Percentiles rank a stretch among this genome's conserved stretches.
phyloP scores from a whole-genome alignment of 2,888 invertebrate species.

The Gortyna flavago region DNA sequence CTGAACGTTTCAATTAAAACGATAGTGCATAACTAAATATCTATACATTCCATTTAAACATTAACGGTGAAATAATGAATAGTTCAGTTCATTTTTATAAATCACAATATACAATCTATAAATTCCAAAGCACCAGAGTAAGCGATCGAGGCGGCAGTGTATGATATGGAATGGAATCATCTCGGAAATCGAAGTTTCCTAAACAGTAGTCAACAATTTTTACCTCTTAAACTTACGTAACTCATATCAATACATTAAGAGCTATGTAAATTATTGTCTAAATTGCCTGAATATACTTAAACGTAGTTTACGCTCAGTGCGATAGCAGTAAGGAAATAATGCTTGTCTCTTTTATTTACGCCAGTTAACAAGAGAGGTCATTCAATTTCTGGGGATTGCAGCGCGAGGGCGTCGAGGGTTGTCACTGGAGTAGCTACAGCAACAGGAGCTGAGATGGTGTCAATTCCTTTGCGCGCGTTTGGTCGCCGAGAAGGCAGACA shows the following conservation, averaged over 20 bases:
- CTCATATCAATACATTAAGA: conserved; percentile 25
- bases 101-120: conserved; percentile 31
- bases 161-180: conserved; percentile 50
- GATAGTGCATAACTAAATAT: conserved; percentile 49
- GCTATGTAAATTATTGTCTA: conserved; percentile 62
- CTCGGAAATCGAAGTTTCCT: conserved; percentile 20
- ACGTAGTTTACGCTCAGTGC: conserved; percentile 46
- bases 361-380: conserved; percentile 45
- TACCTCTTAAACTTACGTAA: conserved; percentile 42
- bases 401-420: conserved; percentile 58
- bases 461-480: conserved; percentile 69
- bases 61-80: conserved; percentile 33
- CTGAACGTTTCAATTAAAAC: conserved; percentile 41
- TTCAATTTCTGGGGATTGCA: conserved; percentile 69
- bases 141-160: conserved; percentile 32
- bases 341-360: conserved; percentile 21
- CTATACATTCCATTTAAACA: conserved; percentile 45
- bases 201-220: conserved; percentile 36
- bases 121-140: conserved; percentile 61
- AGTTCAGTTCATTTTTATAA: conserved; percentile 56
- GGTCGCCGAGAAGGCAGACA: conserved; percentile 74
- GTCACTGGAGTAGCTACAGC: conserved; percentile 49
- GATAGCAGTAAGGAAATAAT: conserved; percentile 38
- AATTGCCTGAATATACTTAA: conserved; percentile 61
- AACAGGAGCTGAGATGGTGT: conserved; percentile 53